A percentile compares a stretch with the other conserved stretches of the same genome.
Conservation (phyloP, 1,140 invertebrate genomes). For the Dendroctonus ponderosae region DNA sequence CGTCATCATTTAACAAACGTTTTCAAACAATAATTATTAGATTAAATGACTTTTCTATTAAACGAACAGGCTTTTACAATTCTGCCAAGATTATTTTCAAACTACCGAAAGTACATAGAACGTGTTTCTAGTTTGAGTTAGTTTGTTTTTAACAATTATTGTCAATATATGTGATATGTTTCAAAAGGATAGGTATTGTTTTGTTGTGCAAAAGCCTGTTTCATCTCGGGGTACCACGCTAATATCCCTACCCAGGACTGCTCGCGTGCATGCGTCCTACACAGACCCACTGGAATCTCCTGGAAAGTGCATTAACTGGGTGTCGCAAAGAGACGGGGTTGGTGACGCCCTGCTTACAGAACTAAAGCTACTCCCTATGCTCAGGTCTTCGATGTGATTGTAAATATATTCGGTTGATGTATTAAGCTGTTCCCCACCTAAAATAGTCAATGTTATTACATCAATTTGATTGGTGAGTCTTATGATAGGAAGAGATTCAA, state of each 20-base stretch:
- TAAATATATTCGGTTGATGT: constrained; percentile 28
- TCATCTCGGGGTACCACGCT: neutral
- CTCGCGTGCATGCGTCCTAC: constrained; percentile 44
- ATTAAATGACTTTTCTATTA: too few relatives aligned
- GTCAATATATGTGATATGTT: constrained; percentile 1
- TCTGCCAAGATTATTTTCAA: neutral
- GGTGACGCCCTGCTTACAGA: constrained; percentile 74
- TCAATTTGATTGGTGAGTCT: too few relatives aligned
- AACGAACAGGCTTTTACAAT: too few relatives aligned
- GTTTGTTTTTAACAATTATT: neutral
- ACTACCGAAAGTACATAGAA: neutral
- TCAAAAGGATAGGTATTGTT: neutral
- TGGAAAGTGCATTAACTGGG: constrained; percentile 72
- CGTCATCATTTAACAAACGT: neutral
- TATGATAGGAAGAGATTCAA: too few relatives aligned
- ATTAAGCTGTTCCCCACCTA: constrained; percentile 25
- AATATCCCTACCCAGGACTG: constrained; percentile 5
- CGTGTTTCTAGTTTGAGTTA: too few relatives aligned
- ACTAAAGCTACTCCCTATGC: constrained; percentile 73
- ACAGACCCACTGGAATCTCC: constrained; percentile 69
- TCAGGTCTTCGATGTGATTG: constrained; percentile 66
- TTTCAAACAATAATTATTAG: too few relatives aligned
- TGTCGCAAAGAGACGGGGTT: constrained; percentile 70
- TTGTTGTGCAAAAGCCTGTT: constrained; percentile 1
- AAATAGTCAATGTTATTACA: too few relatives aligned